These are phyloP conservation scores for Dermochelys coriacea DNA, from an alignment of 2,797 vertebrate species.

Conservation along the genomic window DNA sequence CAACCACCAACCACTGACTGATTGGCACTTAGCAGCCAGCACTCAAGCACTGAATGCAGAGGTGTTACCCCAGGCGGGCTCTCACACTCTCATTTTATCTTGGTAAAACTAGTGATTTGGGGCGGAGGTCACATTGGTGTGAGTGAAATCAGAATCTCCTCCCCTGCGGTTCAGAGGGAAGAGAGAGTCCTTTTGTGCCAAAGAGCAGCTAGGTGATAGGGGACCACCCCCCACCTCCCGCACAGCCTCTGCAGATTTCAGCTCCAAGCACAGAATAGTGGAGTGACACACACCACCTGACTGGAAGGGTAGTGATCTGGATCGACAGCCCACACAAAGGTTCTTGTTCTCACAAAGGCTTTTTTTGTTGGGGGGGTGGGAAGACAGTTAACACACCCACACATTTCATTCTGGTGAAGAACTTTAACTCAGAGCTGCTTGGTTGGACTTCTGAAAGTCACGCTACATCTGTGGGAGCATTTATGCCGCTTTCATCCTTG, in stretches of 20 bases:
- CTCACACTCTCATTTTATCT: background rate
- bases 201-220: background rate
- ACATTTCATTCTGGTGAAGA: background rate
- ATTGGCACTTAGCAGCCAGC: slow-evolving; percentile 14
- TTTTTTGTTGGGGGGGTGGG: background rate
- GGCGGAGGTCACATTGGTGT: background rate
- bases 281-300: background rate
- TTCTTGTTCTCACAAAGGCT: background rate
- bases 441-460: background rate
- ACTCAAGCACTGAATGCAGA: background rate
- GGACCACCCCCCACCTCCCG: background rate
- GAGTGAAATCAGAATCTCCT: background rate
- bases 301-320: background rate
- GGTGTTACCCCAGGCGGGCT: background rate
- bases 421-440: background rate
- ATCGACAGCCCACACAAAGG: background rate
- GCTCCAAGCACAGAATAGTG: background rate
- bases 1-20: background rate
- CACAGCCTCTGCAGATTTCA: background rate
- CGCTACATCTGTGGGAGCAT: background rate
- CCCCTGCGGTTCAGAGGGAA: background rate
- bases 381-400: background rate
- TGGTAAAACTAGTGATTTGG: background rate
- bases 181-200: background rate
- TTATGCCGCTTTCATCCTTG: background rate